Base-by-base conservation (phyloP, 2,113 vertebrate genomes). In the Gasterosteus nipponicus region DNA sequence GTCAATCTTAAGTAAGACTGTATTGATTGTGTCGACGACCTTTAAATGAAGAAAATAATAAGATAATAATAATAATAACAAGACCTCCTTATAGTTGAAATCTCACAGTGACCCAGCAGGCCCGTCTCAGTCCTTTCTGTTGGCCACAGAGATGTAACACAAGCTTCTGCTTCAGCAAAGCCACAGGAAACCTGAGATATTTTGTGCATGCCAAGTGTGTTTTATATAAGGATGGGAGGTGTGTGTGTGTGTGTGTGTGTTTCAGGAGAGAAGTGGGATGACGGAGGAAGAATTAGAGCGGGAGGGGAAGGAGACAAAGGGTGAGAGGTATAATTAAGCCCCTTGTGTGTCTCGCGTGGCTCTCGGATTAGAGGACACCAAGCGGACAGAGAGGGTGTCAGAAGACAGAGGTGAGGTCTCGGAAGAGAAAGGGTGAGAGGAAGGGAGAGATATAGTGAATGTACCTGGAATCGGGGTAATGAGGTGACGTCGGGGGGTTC, bases 401-500 rank as follows among this genome's bases (percentile, higher is more conserved):
- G 33, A 74, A 10, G 16, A 69, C 29, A 82, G 60, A 69, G 41
- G 65, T 42, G 60, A 70, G 31, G 56, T 57, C 14, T 26, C 29
- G 39, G 64, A 10, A 46, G 12, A 44, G 26, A 69, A 41, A 31
- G 14, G 18, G 38, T 44, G 14, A 75, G 42, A 35, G 57, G 42
- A 49, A 42, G 5, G 35, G 53, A 42, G 12, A 18, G 65, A 69
- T 11, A n/a, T 11, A 65, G 90, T 91, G 90, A 2, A 1, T 65
- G 60, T 83, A 99, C 97, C 97, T 93, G 97, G 97, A 90, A 99
- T 92, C 39, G 97, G 96, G 29, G 96, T 98, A 93, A 98, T 95
- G 89, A 99, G 96, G 87, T 97, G 97, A 72, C 96, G 95, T 49
- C 94, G 95, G 44, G 97, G 97, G 5, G 95, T 94, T 10, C 91